phyloP scores from a whole-genome alignment of 2,888 invertebrate species.

The Torymus aiolomorphi region DNA sequence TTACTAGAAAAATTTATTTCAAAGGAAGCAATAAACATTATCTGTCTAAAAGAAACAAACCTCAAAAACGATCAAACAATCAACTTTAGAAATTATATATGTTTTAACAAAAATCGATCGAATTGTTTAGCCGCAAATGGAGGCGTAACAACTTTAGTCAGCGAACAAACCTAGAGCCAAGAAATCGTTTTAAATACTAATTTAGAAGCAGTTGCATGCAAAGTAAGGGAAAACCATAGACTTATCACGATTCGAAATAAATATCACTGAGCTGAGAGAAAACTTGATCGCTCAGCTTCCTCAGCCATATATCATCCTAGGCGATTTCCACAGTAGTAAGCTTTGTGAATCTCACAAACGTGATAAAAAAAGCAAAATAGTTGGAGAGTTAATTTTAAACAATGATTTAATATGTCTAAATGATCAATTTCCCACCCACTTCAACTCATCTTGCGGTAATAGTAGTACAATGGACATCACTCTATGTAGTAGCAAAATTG shows the following conservation, averaged over 20 bases:
- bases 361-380: conserved; percentile 55
- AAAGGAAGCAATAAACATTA: conserved; percentile 25
- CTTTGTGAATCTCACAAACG: conserved; percentile 56
- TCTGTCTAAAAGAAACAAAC: conserved; percentile 60
- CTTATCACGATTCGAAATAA: conserved; percentile 36
- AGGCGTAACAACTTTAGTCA: conserved; percentile 40
- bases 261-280: conserved; percentile 25
- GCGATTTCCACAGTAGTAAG: conserved; percentile 58
- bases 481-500: conserved; percentile 50
- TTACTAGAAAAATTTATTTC: conserved; percentile 51
- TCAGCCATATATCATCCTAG: conserved; percentile 57
- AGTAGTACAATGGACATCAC: conserved; percentile 57
- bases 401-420: conserved; percentile 48
- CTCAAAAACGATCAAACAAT: conserved; percentile 48
- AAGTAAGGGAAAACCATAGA: conserved; percentile 15
- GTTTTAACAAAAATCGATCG: conserved; percentile 26
- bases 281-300: conserved; percentile 56
- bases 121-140: conserved; percentile 39
- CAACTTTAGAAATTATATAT: conserved; percentile 3
- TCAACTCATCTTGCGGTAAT: conserved; percentile 51
- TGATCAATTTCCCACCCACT: conserved; percentile 56
- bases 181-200: conserved; percentile 38
- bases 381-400: conserved; percentile 56
- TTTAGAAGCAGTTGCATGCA: conserved; percentile 52
- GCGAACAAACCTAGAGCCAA: conserved; percentile 15